Conservation (phyloP, 2,888 invertebrate genomes). For the Pollenia labialis region DNA sequence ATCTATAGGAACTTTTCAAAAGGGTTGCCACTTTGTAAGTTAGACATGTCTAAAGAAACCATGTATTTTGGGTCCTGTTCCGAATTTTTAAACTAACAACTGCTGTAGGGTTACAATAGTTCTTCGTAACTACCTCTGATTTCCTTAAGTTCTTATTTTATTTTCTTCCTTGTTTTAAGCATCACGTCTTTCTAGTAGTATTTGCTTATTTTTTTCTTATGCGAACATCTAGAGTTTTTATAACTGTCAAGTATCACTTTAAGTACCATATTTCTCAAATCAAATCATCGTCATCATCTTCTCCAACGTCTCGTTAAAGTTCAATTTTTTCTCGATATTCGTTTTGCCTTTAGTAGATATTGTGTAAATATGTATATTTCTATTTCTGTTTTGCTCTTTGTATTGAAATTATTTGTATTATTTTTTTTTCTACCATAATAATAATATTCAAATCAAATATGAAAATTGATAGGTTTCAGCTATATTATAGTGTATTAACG, state of each 20-base stretch:
- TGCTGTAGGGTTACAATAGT: neutral
- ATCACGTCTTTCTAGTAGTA: conserved; percentile 52
- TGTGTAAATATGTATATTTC: conserved; percentile 41
- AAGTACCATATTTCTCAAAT: conserved; percentile 71
- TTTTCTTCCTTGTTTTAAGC: neutral
- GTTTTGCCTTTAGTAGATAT: conserved; percentile 23
- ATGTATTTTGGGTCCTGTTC: neutral
- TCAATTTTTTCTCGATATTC: neutral
- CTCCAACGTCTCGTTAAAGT: conserved; percentile 53
- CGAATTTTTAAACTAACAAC: neutral
- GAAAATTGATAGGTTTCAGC: conserved; percentile 70
- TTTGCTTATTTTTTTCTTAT: conserved; percentile 6
- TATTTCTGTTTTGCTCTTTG: conserved; percentile 24
- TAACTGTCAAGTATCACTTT: conserved; percentile 70
- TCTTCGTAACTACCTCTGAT: neutral
- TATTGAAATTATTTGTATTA: conserved; percentile 59
- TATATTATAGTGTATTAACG: conserved; percentile 19
- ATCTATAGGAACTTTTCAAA: too few species aligned
- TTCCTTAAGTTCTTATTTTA: neutral
- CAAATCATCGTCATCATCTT: conserved; percentile 70
- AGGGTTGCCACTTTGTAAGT: too few species aligned
- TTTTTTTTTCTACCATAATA: conserved; percentile 37
- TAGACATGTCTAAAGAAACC: neutral
- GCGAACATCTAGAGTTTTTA: conserved; percentile 35
- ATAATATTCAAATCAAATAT: conserved; percentile 71